Conservation (phyloP, 2,888 invertebrate species). For the Drosophila aldrichi region DNA sequence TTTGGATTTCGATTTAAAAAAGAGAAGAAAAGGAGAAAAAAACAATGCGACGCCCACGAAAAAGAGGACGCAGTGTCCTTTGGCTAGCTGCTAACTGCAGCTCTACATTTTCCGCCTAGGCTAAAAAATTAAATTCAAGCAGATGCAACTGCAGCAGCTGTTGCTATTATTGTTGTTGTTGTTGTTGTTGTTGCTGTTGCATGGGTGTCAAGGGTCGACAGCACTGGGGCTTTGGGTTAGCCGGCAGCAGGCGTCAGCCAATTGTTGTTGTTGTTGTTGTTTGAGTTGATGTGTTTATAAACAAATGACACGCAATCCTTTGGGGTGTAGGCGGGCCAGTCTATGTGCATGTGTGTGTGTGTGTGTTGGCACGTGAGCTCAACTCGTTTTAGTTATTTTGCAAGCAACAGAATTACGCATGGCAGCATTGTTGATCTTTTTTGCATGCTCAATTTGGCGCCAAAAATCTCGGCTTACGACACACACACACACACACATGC, state of each 20-base stretch:
- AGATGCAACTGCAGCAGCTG: constrained; percentile 42
- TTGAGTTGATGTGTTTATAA: constrained; percentile 78
- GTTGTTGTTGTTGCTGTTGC: constrained; percentile 24
- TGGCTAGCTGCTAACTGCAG: neutral
- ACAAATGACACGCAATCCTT: constrained; percentile 83
- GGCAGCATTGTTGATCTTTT: constrained; percentile 68
- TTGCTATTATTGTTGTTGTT: constrained; percentile 20
- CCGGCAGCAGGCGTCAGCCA: constrained; percentile 29
- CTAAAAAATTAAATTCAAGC: constrained; percentile 2
- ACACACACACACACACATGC: constrained; percentile 27
- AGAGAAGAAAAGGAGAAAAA: neutral
- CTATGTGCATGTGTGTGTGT: constrained; percentile 4
- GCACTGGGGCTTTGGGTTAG: constrained; percentile 62
- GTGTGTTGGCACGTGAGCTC: constrained; percentile 42
- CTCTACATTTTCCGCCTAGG: neutral
- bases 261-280: constrained; percentile 26
- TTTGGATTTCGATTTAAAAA: constrained; percentile 45
- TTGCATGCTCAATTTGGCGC: constrained; percentile 73
- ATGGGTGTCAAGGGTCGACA: constrained; percentile 59
- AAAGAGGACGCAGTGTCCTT: constrained; percentile 12
- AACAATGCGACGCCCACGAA: constrained; percentile 23
- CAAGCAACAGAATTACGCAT: constrained; percentile 69
- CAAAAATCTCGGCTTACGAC: constrained; percentile 65
- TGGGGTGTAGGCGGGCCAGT: constrained; percentile 30
- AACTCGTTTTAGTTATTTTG: constrained; percentile 48